phyloP scores from a whole-genome alignment of 2,797 vertebrate species.

The Moxostoma hubbsi region DNA sequence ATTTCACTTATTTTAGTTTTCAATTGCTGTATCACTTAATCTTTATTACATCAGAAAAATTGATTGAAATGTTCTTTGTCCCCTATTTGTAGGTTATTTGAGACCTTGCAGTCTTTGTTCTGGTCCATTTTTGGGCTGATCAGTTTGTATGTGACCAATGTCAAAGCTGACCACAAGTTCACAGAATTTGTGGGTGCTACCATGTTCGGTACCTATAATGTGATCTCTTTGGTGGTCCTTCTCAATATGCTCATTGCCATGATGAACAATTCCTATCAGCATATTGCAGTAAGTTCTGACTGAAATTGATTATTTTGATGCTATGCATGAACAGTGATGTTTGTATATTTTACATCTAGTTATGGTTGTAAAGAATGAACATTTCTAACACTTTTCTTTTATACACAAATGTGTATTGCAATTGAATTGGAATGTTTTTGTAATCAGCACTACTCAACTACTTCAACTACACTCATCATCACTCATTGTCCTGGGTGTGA shows the following conservation, averaged over 20 bases:
- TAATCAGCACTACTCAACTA: too few species aligned
- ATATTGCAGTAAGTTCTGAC: conserved; percentile 90
- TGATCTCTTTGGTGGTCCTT: conserved; percentile 96
- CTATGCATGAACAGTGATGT: not conserved
- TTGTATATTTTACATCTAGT: too few species aligned
- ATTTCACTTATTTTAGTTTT: not conserved
- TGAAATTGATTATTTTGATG: not conserved
- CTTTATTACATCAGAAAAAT: not conserved
- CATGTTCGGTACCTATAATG: conserved; percentile 97
- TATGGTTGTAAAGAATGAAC: too few species aligned
- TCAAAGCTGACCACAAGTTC: conserved; percentile 86
- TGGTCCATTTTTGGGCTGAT: conserved; percentile 98
- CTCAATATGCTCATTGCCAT: conserved; percentile 99
- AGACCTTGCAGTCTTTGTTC: conserved; percentile 95
- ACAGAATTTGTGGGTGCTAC: conserved; percentile 96
- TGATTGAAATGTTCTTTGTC: not conserved
- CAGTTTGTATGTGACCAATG: conserved; percentile 94
- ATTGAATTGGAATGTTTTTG: too few species aligned
- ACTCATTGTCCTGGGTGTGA: not conserved
- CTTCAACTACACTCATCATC: too few species aligned
- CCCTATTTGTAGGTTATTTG: conserved; percentile 84
- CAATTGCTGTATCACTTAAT: not conserved
- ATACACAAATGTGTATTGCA: too few species aligned
- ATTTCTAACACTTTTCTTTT: too few species aligned
- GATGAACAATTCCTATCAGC: conserved; percentile 99